Percentiles rank a stretch among this genome's conserved stretches.
Conservation (phyloP, 2,797 vertebrate genomes). For the Rhynchonycteris naso region DNA sequence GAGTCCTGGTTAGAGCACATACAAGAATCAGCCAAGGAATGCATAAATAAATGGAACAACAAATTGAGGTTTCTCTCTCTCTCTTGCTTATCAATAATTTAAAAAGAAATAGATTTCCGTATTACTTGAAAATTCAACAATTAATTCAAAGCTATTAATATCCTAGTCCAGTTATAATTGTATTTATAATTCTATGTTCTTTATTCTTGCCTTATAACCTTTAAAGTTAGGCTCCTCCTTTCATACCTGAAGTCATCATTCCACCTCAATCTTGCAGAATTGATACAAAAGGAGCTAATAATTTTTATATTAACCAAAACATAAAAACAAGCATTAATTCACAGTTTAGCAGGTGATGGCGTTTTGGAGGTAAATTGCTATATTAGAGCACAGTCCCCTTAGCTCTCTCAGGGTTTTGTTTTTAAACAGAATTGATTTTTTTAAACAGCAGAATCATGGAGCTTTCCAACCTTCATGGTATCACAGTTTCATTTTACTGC, state of each 20-base stretch:
- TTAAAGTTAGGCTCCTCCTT: not conserved
- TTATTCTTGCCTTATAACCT: conserved; percentile 8
- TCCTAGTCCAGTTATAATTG: not conserved
- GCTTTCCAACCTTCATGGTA: not conserved
- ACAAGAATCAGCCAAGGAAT: too few species aligned
- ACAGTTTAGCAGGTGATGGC: not conserved
- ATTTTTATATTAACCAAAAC: conserved; percentile 26
- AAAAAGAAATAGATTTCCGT: not conserved
- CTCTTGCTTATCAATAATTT: too few species aligned
- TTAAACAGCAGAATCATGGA: not conserved
- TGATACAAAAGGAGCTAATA: not conserved
- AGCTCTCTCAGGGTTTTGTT: not conserved
- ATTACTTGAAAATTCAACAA: conserved; percentile 34
- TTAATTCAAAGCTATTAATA: not conserved
- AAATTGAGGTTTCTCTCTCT: too few species aligned
- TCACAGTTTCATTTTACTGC: not conserved
- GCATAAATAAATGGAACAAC: too few species aligned
- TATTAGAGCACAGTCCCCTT: not conserved
- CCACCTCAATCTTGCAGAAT: not conserved
- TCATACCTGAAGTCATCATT: not conserved
- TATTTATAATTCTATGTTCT: not conserved
- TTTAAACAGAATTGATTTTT: conserved; percentile 28
- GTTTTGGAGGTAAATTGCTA: not conserved
- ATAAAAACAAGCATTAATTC: not conserved
- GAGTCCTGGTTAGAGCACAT: too few species aligned